Evolutionary conservation across 2,113 vertebrate genomes (phyloP).

Genomic region (Stictonetta naevosa): DNA sequence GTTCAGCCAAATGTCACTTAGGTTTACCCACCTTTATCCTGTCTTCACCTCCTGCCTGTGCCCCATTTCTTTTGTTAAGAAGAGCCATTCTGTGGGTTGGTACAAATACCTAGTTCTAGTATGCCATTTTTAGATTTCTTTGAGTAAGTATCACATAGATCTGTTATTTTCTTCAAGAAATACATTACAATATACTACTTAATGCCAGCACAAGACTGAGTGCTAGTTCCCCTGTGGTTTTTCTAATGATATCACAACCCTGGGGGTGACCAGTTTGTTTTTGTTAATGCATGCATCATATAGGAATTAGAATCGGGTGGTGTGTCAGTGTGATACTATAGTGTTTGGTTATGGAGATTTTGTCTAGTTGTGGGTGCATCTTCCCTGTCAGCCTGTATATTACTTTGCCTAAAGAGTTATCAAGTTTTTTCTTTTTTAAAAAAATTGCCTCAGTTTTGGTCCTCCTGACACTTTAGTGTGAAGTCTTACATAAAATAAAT

Average conservation of each 20-base stretch:
- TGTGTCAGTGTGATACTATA: not conserved
- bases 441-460: too few relatives aligned
- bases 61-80: not conserved
- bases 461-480: not conserved
- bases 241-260: fast-evolving
- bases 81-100: not conserved
- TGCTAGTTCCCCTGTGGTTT: not conserved
- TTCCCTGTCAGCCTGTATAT: not conserved
- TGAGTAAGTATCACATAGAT: not conserved
- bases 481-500: too few relatives aligned
- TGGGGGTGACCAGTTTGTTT: not conserved
- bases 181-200: not conserved
- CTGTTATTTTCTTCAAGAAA: not conserved
- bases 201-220: not conserved
- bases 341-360: not conserved
- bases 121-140: not conserved
- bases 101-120: not conserved
- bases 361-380: not conserved
- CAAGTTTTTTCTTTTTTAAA: too few relatives aligned
- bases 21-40: not conserved
- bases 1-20: not conserved
- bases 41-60: not conserved
- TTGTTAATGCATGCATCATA: fast-evolving
- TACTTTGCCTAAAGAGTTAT: not conserved
- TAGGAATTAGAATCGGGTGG: not conserved